Evolutionary conservation across 2,797 vertebrate genomes (phyloP).

Genomic region (Helicolenus hilgendorfi): DNA sequence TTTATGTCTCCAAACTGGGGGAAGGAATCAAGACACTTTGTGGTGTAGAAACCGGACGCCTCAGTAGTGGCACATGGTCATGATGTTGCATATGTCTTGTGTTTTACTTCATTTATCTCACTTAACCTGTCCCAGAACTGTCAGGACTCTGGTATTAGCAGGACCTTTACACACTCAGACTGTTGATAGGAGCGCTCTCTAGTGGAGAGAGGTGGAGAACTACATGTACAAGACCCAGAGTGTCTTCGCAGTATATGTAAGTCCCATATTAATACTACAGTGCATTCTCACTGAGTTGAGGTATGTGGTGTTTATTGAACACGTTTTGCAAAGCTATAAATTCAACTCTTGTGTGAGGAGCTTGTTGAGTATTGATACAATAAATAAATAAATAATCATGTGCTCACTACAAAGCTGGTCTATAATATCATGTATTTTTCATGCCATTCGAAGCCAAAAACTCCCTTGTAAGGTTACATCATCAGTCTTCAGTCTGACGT

Average conservation of each 20-base stretch:
- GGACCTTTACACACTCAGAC: background rate
- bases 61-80: background rate
- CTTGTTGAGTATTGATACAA: background rate
- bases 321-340: background rate
- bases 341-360: background rate
- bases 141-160: background rate
- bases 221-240: background rate
- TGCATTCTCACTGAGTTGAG: background rate
- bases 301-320: background rate
- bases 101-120: background rate
- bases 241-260: background rate
- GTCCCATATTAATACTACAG: background rate
- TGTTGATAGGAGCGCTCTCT: conserved; percentile 46
- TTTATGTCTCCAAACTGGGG: background rate
- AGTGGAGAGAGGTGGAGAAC: conserved; percentile 2
- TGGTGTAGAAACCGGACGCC: background rate
- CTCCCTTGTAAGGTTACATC: background rate
- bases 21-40: background rate
- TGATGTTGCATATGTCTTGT: background rate
- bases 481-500: background rate
- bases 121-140: background rate
- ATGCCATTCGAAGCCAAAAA: background rate
- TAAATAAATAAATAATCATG: background rate
- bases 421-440: background rate
- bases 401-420: background rate